Base-by-base conservation (phyloP, 2,113 vertebrate species). In the Octodon degus region DNA sequence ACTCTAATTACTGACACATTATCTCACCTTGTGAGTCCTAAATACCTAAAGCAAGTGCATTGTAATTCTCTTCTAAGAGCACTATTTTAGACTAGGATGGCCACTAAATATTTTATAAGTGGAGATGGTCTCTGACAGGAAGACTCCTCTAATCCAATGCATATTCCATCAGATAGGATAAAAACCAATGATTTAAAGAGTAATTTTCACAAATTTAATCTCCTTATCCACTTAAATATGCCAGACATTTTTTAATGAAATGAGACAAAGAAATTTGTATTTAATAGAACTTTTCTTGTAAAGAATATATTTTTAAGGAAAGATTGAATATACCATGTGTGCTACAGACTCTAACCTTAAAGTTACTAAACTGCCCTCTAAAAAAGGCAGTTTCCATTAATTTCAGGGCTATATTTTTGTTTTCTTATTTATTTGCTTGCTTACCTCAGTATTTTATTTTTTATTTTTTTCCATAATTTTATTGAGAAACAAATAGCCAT, bases 1-100 rank as follows among this genome's bases (percentile, higher is more conserved):
- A 55, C 81, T 89, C 96, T 92, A 93, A 96, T 95, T 96, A 85
- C 90, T 90, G 91, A 94, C 89, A 72, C 50, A 86, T 67, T 91
- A 96, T 88, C 86, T 97, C 65, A 87, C 76, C 82, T 96, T 96
- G 60, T 60, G 94, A 92, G 76, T 37, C 85, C 63, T 76, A 93
- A 93, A 96, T 96, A 94, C 87, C 76, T 34, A 94, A 94, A 90
- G 80, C 92, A 97, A 92, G 92, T 53, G 47, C 11, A 20, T n/a
- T 93, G 65, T 82, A 43, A 14, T 89, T 96, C 63, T 81, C 30
- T 96, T 91, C 88, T 76, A 93, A 92, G 32, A 68, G 47, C 68
- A 72, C 37, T 95, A 53, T 93, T 97, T 95, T 74, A 86, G 67
- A 96, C 82, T 20, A 96, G 68, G 80, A 60, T 5, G 4, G 6